A percentile compares a stretch with the other conserved stretches of the same genome.
Evolutionary conservation across 1,140 invertebrate species (phyloP).

Genomic region (Papilio helenus): DNA sequence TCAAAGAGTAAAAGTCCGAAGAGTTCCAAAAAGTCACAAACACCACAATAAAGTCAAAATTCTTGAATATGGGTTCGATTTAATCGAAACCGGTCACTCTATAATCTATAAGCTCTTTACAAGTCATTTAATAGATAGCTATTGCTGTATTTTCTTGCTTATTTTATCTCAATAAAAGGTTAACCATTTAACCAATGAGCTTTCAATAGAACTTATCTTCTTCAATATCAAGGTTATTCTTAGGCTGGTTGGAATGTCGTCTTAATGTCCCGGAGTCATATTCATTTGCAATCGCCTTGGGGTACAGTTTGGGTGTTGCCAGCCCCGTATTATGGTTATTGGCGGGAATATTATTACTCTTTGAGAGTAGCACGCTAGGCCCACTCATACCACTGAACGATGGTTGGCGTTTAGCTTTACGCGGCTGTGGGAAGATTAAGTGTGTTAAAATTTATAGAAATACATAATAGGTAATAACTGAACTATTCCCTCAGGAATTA

Average conservation of each 20-base stretch:
- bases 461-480: no score
- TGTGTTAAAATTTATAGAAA: not conserved
- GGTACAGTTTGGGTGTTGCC: slow-evolving; percentile 85
- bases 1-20: not conserved
- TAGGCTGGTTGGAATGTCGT: slow-evolving; percentile 86
- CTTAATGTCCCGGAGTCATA: slow-evolving; percentile 91
- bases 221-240: slow-evolving; percentile 76
- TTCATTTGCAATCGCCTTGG: slow-evolving; percentile 87
- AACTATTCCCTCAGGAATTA: no score
- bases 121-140: not conserved
- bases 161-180: not conserved
- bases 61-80: not conserved
- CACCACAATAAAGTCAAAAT: not conserved
- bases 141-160: not conserved
- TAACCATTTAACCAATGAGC: not conserved
- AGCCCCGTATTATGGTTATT: slow-evolving; percentile 84
- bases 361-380: slow-evolving; percentile 84
- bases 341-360: slow-evolving; percentile 84
- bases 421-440: slow-evolving; percentile 63
- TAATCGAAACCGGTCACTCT: not conserved
- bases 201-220: slow-evolving; percentile 81
- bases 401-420: slow-evolving; percentile 83
- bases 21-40: no score
- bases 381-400: slow-evolving; percentile 82
- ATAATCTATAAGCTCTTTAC: not conserved